These are phyloP conservation scores for Syngnathus floridae DNA, from an alignment of 2,113 vertebrate species.

Conservation along the genomic window DNA sequence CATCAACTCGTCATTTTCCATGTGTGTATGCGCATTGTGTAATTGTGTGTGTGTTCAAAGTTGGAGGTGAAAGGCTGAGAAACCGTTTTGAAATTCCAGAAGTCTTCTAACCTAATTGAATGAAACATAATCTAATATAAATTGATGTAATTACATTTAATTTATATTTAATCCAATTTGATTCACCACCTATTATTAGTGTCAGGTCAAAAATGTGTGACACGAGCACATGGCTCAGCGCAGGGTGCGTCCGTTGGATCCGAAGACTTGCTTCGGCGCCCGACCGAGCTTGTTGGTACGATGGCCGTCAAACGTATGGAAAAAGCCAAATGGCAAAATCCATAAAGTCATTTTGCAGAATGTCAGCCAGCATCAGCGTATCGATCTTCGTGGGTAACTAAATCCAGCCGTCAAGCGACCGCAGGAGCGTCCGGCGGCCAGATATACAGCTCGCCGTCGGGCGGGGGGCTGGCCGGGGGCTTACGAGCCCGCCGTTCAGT, in stretches of 20 bases:
- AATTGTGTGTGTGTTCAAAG: conserved; percentile 7
- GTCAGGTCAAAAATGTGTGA: no score
- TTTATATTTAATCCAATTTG: no score
- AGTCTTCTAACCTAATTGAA: no score
- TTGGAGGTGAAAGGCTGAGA: not conserved
- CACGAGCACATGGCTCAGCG: no score
- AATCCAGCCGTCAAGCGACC: conserved; percentile 56
- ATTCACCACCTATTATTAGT: no score
- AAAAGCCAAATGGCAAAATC: conserved; percentile 42
- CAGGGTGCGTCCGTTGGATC: not conserved
- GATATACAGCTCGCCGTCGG: conserved; percentile 39
- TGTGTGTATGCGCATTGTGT: not conserved
- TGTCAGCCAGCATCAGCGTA: conserved; percentile 42
- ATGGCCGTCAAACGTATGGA: conserved; percentile 32
- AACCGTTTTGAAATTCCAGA: no score
- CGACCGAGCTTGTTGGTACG: conserved; percentile 23
- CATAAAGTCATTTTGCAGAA: conserved; percentile 51
- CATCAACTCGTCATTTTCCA: conserved; percentile 37
- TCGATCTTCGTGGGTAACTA: conserved; percentile 62
- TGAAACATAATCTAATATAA: no score
- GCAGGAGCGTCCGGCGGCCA: conserved; percentile 24
- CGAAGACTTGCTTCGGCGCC: not conserved
- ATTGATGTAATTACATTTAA: no score
- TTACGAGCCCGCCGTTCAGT: conserved; percentile 57
- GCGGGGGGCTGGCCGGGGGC: conserved; percentile 15